These are phyloP conservation scores for Lasioglossum oenotherae DNA, from an alignment of 2,888 invertebrate species.

Conservation along the genomic window DNA sequence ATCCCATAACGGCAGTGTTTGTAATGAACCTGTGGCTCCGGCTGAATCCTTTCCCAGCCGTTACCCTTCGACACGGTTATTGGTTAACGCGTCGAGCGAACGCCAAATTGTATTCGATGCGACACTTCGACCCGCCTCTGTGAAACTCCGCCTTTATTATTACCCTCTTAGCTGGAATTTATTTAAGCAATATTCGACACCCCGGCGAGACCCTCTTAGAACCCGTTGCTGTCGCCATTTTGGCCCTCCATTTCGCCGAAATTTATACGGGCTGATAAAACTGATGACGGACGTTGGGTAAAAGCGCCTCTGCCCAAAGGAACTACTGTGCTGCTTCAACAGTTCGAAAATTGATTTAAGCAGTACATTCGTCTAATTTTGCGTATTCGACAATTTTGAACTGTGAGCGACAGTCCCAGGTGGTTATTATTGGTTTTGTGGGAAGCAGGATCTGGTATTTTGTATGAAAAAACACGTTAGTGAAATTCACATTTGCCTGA, in stretches of 20 bases:
- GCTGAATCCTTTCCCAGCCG: constrained; percentile 1
- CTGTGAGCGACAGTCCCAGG: too few relatives aligned
- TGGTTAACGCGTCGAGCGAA: not conserved
- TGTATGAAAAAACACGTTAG: too few relatives aligned
- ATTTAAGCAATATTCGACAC: not conserved
- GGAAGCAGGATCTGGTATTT: too few relatives aligned
- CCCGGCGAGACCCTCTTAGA: not conserved
- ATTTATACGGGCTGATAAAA: not conserved
- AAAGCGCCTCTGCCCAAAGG: not conserved
- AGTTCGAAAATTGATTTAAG: too few relatives aligned
- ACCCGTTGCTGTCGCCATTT: not conserved
- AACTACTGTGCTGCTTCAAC: too few relatives aligned
- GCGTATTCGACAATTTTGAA: too few relatives aligned
- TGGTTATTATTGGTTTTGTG: too few relatives aligned
- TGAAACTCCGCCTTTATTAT: not conserved
- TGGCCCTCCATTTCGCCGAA: not conserved
- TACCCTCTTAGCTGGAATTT: not conserved
- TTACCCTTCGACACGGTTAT: constrained; percentile 24
- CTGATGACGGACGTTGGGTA: not conserved
- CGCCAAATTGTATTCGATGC: not conserved
- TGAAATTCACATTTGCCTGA: too few relatives aligned
- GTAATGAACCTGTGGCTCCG: constrained; percentile 34
- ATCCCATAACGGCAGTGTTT: constrained; percentile 22
- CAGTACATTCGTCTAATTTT: too few relatives aligned
- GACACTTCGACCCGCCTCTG: not conserved